Evolutionary conservation across 2,888 invertebrate genomes (phyloP).

Genomic region (Campopleginae sp.): DNA sequence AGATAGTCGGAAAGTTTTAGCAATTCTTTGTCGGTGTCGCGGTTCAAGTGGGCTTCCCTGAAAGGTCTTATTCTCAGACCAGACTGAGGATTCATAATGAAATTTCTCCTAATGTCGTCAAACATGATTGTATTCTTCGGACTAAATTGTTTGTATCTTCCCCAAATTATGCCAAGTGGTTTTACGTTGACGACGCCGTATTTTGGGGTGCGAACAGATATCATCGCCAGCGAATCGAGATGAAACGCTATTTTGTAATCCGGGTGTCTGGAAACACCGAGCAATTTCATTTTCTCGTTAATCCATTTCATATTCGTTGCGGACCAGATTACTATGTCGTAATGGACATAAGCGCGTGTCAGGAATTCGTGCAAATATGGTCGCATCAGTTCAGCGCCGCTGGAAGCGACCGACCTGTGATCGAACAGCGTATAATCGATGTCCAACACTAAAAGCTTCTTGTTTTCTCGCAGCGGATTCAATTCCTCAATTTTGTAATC

Average conservation of each 20-base stretch:
- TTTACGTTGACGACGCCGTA: constrained; percentile 97
- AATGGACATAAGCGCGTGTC: constrained; percentile 93
- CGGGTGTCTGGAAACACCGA: constrained; percentile 93
- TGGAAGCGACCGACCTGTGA: constrained; percentile 96
- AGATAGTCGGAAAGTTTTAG: constrained; percentile 92
- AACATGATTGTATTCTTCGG: constrained; percentile 98
- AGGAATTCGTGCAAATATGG: constrained; percentile 98
- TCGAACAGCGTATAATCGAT: constrained; percentile 99
- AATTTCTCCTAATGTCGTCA: constrained; percentile 97
- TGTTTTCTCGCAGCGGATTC: constrained; percentile 92
- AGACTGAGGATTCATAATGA: constrained; percentile 98
- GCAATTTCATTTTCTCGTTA: constrained; percentile 96
- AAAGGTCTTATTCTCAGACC: constrained; percentile 96
- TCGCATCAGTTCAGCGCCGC: constrained; percentile 95
- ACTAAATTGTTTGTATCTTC: constrained; percentile 94
- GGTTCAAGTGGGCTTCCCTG: constrained; percentile 94
- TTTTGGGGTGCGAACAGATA: constrained; percentile 95
- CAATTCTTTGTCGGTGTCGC: constrained; percentile 93
- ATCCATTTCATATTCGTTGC: constrained; percentile 99
- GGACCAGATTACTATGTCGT: constrained; percentile 99
- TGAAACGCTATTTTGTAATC: constrained; percentile 97
- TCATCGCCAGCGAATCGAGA: constrained; percentile 97
- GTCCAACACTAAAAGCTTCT: constrained; percentile 96
- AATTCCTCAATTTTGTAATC: constrained; percentile 93
- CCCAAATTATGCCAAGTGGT: constrained; percentile 98